A percentile compares a stretch with the other conserved stretches of the same genome.
Conservation (phyloP, 2,797 vertebrate genomes). For the Chaunax sp. region DNA sequence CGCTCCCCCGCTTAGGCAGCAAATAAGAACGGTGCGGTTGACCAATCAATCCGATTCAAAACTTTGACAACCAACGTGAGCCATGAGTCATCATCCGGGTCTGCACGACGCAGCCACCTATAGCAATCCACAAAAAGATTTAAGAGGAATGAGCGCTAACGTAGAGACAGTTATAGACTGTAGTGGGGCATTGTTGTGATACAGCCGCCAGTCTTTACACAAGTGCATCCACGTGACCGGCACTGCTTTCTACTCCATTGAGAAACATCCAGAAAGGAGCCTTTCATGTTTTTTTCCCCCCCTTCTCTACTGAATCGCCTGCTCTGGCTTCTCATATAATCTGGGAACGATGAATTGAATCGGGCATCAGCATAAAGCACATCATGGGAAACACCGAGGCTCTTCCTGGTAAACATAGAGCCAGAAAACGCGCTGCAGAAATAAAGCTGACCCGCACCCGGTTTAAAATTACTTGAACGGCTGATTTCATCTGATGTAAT, state of each 20-base stretch:
- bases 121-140: constrained; percentile 43
- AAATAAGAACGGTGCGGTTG: constrained; percentile 52
- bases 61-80: constrained; percentile 42
- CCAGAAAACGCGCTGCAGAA: constrained; percentile 4
- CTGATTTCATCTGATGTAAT: constrained; percentile 10
- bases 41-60: constrained; percentile 60
- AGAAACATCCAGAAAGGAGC: constrained; percentile 67
- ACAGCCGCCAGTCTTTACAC: constrained; percentile 65
- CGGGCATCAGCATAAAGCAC: constrained; percentile 33
- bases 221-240: constrained; percentile 78
- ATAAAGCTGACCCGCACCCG: not conserved
- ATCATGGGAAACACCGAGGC: not conserved
- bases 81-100: constrained; percentile 40
- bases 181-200: constrained; percentile 58
- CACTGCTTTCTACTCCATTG: constrained; percentile 76
- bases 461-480: not conserved
- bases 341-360: constrained; percentile 40
- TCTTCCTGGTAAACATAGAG: constrained; percentile 4
- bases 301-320: constrained; percentile 34
- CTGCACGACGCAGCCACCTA: constrained; percentile 27
- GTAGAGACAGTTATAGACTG: constrained; percentile 29
- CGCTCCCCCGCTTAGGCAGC: constrained; percentile 75
- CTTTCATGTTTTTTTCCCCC: constrained; percentile 52
- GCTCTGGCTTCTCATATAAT: constrained; percentile 43
- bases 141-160: constrained; percentile 53